Conservation (phyloP, 2,888 invertebrate species). For the Leptinotarsa juncta region DNA sequence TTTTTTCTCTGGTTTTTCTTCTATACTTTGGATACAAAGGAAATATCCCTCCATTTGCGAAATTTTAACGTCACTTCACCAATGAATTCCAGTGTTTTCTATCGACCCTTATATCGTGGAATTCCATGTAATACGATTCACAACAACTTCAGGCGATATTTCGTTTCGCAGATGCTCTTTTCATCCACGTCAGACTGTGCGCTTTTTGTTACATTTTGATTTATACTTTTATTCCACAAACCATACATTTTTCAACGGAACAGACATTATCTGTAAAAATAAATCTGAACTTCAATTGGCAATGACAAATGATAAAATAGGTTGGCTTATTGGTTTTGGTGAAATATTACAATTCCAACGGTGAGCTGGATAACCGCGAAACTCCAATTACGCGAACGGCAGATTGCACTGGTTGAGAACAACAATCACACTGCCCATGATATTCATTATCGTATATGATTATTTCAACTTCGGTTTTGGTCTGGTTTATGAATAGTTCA, state of each 20-base stretch:
- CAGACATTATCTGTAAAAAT: conserved; percentile 17
- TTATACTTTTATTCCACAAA: conserved; percentile 17
- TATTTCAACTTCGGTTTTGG: too few species aligned
- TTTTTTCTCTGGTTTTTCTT: neutral
- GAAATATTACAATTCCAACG: conserved; percentile 13
- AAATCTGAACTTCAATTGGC: conserved; percentile 11
- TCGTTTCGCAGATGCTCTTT: conserved; percentile 7
- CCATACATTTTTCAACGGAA: conserved; percentile 10
- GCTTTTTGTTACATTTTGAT: conserved; percentile 19
- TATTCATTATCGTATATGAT: too few species aligned
- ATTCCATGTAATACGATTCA: conserved; percentile 1
- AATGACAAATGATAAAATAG: conserved; percentile 18
- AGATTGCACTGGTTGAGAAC: neutral
- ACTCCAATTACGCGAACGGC: neutral
- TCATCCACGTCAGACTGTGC: conserved; percentile 8
- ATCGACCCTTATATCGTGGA: conserved; percentile 2
- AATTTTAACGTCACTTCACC: neutral
- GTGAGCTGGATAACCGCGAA: neutral
- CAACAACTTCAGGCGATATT: conserved; percentile 11
- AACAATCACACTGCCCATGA: too few species aligned
- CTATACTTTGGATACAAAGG: neutral
- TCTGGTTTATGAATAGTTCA: too few species aligned
- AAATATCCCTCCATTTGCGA: neutral
- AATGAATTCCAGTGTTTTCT: neutral
- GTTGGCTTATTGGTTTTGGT: conserved; percentile 18